A percentile compares a stretch with the other conserved stretches of the same genome.
These are phyloP conservation scores for Formicarius rufipectus DNA, from an alignment of 2,113 vertebrate genomes.

Conservation along the genomic window DNA sequence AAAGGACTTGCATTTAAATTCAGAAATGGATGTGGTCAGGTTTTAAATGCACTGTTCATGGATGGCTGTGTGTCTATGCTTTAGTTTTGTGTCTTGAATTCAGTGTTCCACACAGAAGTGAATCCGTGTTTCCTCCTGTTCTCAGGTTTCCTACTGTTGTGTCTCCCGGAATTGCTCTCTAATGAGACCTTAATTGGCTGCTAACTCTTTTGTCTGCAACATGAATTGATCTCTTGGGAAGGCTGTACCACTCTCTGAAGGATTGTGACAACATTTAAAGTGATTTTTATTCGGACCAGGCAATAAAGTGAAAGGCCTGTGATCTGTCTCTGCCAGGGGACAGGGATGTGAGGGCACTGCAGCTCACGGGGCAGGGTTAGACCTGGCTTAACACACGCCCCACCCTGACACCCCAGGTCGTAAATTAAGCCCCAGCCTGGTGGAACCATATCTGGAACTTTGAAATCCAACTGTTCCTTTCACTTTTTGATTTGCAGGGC, in stretches of 20 bases:
- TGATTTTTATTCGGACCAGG: background rate
- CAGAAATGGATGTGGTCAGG: background rate
- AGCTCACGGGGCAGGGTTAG: background rate
- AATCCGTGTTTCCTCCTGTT: background rate
- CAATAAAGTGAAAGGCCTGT: background rate
- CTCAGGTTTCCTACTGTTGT: background rate
- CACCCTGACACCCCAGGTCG: accelerated
- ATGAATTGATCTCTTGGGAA: background rate
- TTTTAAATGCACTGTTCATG: background rate
- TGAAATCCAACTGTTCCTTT: background rate
- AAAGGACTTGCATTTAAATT: background rate
- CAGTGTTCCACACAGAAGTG: background rate
- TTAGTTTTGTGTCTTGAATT: background rate
- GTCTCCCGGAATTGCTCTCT: slow-evolving; percentile 12
- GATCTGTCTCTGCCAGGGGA: background rate
- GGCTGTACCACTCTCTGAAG: background rate
- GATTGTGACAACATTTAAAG: background rate
- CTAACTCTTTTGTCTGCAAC: slow-evolving; percentile 5
- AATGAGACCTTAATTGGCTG: slow-evolving; percentile 42
- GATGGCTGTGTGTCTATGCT: background rate
- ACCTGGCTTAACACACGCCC: background rate
- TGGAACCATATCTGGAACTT: accelerated
- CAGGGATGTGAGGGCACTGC: background rate
- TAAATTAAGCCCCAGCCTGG: background rate
- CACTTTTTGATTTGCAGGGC: background rate